These are phyloP conservation scores for Luperina nickerlii DNA, from an alignment of 2,888 invertebrate genomes.

Conservation along the genomic window DNA sequence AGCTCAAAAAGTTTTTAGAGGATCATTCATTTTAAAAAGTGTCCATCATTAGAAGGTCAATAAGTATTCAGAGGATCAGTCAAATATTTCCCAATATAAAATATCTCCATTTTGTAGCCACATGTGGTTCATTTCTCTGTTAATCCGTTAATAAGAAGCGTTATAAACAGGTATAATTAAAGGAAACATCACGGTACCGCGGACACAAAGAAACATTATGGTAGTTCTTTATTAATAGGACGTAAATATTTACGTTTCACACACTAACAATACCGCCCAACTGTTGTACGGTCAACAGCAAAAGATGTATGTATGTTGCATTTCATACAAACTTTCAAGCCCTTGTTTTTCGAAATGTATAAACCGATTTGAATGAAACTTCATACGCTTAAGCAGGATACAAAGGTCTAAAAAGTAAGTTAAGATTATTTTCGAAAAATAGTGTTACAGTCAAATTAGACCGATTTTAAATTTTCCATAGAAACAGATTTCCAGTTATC, in stretches of 20 bases:
- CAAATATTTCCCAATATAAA: not conserved
- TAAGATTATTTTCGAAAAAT: too few species aligned
- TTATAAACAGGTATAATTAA: constrained; percentile 51
- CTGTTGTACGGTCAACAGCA: constrained; percentile 56
- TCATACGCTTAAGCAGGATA: too few species aligned
- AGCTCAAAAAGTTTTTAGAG: not conserved
- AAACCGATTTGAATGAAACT: too few species aligned
- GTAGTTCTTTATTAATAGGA: constrained; percentile 60
- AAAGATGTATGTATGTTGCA: not conserved
- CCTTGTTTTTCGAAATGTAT: too few species aligned
- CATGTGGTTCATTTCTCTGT: constrained; percentile 7
- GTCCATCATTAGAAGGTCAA: not conserved
- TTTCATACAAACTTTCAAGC: too few species aligned
- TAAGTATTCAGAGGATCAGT: not conserved
- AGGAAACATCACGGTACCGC: constrained; percentile 22
- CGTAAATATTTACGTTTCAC: constrained; percentile 60
- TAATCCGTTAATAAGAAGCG: constrained; percentile 30
- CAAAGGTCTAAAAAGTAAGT: too few species aligned
- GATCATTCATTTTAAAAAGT: not conserved
- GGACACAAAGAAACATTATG: constrained; percentile 46
- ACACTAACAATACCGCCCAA: constrained; percentile 52
- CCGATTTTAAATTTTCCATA: too few species aligned
- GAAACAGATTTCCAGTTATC: too few species aligned
- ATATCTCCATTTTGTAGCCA: not conserved
- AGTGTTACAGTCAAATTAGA: too few species aligned